Percentiles rank a stretch among this genome's conserved stretches.
Evolutionary conservation across 2,888 invertebrate species (phyloP).

Genomic region (Athalia cordata): DNA sequence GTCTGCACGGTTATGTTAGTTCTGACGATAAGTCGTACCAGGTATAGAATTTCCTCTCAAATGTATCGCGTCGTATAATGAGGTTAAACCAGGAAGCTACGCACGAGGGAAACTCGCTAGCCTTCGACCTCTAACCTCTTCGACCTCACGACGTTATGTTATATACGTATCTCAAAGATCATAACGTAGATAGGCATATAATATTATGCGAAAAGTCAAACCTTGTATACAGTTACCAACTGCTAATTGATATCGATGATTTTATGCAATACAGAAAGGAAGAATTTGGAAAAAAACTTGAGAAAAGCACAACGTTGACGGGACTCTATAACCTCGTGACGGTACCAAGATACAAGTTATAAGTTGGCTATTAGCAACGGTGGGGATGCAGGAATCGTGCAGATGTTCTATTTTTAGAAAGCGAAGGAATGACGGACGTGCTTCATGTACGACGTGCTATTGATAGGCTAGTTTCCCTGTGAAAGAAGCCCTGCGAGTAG

Average conservation of each 20-base stretch:
- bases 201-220: too few relatives aligned
- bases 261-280: too few relatives aligned
- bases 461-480: slow-evolving; percentile 64
- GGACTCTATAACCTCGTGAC: background rate
- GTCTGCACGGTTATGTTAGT: too few relatives aligned
- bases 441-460: slow-evolving; percentile 67
- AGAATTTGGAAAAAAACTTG: background rate
- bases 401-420: slow-evolving; percentile 64
- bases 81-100: background rate
- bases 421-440: slow-evolving; percentile 69
- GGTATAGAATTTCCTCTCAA: too few relatives aligned
- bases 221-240: too few relatives aligned
- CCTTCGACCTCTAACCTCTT: background rate
- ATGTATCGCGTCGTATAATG: too few relatives aligned
- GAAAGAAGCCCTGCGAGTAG: slow-evolving; percentile 27
- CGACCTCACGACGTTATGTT: background rate
- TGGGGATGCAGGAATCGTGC: slow-evolving; percentile 36
- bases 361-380: slow-evolving; percentile 18
- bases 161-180: too few relatives aligned
- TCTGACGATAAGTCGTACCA: too few relatives aligned
- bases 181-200: too few relatives aligned
- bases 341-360: background rate
- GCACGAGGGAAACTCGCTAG: background rate
- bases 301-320: background rate
- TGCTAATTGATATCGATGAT: too few relatives aligned